phyloP scores from a whole-genome alignment of 2,797 vertebrate genomes.

The Mus caroli region DNA sequence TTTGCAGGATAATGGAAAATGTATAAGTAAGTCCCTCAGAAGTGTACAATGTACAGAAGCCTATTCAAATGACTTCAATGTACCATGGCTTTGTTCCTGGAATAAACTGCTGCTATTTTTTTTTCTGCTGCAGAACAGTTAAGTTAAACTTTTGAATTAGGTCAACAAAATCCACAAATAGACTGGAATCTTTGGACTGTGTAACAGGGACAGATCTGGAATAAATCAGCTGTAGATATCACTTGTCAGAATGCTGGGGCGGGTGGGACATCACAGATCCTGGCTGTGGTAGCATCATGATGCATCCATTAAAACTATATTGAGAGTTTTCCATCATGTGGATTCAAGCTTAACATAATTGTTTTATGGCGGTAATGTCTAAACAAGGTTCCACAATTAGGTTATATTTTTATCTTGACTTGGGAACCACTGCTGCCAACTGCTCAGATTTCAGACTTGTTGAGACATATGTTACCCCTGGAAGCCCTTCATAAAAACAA shows the following conservation, averaged over 20 bases:
- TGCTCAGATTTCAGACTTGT: slow-evolving; percentile 82
- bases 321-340: slow-evolving; percentile 83
- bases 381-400: slow-evolving; percentile 78
- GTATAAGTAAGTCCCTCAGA: neutral
- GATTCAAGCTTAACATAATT: slow-evolving; percentile 71
- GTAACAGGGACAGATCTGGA: slow-evolving; percentile 78
- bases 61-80: slow-evolving; percentile 64
- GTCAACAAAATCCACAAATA: slow-evolving; percentile 85
- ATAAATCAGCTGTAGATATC: slow-evolving; percentile 82
- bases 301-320: slow-evolving; percentile 75
- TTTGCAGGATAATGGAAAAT: neutral
- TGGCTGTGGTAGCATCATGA: slow-evolving; percentile 61
- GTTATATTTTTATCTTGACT: slow-evolving; percentile 84
- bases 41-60: slow-evolving; percentile 40
- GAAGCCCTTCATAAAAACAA: slow-evolving; percentile 77
- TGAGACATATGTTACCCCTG: slow-evolving; percentile 83
- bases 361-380: slow-evolving; percentile 78
- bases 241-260: slow-evolving; percentile 72
- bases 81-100: slow-evolving; percentile 59
- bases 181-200: slow-evolving; percentile 81
- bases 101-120: slow-evolving; percentile 79
- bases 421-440: slow-evolving; percentile 70
- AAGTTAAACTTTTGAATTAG: slow-evolving; percentile 82
- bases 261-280: slow-evolving; percentile 54
- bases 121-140: slow-evolving; percentile 73